These are phyloP conservation scores for Pithys albifrons DNA, from an alignment of 2,113 vertebrate genomes.

Conservation along the genomic window DNA sequence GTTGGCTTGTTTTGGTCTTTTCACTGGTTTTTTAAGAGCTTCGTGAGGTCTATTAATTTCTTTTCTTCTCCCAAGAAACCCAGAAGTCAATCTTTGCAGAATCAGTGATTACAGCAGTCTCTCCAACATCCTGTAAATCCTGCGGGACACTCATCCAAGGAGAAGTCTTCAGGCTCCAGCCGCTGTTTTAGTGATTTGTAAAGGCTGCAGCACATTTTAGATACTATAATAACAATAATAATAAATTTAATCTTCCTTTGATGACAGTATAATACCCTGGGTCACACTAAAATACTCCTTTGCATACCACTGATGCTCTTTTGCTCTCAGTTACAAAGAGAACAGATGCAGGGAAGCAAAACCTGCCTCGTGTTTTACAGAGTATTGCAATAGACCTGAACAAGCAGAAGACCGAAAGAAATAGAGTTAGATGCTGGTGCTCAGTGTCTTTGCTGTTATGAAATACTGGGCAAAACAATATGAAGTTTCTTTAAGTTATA, in stretches of 20 bases:
- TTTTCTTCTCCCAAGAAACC: background rate
- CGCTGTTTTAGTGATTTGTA: background rate
- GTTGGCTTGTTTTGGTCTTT: background rate
- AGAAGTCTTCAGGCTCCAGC: background rate
- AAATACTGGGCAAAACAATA: background rate
- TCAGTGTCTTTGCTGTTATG: background rate
- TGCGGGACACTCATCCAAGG: accelerated
- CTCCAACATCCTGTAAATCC: too few species aligned
- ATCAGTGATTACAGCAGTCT: accelerated
- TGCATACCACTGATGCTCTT: background rate
- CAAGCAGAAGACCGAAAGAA: background rate
- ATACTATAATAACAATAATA: background rate
- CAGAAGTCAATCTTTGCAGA: background rate
- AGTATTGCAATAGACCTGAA: background rate
- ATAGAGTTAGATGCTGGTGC: background rate
- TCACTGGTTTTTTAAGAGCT: background rate
- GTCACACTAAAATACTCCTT: background rate
- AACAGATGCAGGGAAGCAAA: background rate
- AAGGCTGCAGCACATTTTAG: background rate
- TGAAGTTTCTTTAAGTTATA: background rate
- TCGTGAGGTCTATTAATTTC: background rate
- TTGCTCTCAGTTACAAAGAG: background rate
- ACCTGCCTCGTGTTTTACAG: background rate
- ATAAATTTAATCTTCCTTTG: background rate
- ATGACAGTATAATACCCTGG: background rate